Evolutionary conservation across 2,797 vertebrate species (phyloP), one percentile per base, ranked within the genome.

Genomic region (Myotis myotis): DNA sequence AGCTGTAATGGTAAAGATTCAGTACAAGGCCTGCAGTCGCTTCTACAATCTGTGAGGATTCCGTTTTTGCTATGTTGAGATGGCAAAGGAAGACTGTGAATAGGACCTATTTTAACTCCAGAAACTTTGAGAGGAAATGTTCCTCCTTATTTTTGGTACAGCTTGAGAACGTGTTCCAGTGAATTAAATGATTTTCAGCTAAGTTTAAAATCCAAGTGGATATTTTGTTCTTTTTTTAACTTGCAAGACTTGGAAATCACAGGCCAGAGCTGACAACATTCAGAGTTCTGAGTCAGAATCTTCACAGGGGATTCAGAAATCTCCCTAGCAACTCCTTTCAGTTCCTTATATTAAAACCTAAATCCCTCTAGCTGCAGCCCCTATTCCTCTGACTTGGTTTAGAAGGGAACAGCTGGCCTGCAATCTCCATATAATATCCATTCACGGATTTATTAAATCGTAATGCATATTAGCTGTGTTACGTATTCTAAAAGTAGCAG

Each of bases 381-480:
- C 47, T 36, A 2, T 11, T 47, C 17, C 68, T 82, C 57, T 60
- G 70, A 15, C 81, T 87, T 91, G 33, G 71, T 82, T 90, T 74
- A 79, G 51, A 19, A 51, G 44, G 30, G 60, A 97, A 95, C 96
- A 97, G 95, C 96, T 97, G 95, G 92, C 62, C 89, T 85, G 38
- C 81, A 91, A 92, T 93, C 88, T 93, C 76, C 70, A 93, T 33
- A 75, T 87, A 95, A 96, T 81, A 93, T 82, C 71, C 93, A 95
- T 96, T 96, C 95, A 80, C 55, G 74, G 92, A 93, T 95, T 95
- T 96, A 96, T 96, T 92, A 94, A 96, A 93, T 91, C 51, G 0
- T 94, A 89, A 95, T n/a, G 92, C 93, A 92, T 83, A 94, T 96
- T 88, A 97, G 94, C 49, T 97, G 64, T 20, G 92, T 41, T 84